Conservation (phyloP, 2,113 vertebrate species). For the Struthio camelus region DNA sequence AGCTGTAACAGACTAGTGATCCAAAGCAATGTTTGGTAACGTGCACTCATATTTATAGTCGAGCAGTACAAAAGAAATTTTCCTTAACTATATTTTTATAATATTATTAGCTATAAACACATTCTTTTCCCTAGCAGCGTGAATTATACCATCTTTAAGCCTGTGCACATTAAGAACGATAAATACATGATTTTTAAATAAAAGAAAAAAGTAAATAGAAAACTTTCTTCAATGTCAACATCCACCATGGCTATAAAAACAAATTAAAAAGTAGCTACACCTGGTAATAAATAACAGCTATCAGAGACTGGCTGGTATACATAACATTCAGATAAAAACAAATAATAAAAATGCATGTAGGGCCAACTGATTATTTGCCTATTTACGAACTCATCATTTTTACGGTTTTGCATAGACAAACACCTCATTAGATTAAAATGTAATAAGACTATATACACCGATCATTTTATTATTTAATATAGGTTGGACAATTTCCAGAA, state of each 20-base stretch:
- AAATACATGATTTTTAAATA: background rate
- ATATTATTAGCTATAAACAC: background rate
- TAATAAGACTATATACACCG: background rate
- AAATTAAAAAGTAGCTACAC: background rate
- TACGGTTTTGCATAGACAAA: background rate
- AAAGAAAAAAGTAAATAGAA: background rate
- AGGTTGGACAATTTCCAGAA: background rate
- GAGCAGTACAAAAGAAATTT: background rate
- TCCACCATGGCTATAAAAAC: background rate
- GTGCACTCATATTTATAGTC: background rate
- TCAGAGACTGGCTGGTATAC: background rate
- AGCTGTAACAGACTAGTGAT: background rate
- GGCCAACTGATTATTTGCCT: background rate
- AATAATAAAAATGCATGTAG: background rate
- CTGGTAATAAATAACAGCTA: background rate
- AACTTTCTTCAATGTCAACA: background rate
- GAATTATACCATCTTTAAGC: background rate
- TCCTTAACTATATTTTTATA: background rate
- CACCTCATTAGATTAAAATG: constrained; percentile 22
- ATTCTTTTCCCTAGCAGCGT: background rate
- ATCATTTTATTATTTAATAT: background rate
- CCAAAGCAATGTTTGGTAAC: background rate
- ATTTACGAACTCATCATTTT: constrained; percentile 26
- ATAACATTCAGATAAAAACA: background rate
- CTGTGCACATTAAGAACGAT: background rate